A percentile compares a stretch with the other conserved stretches of the same genome.
Evolutionary conservation across 2,113 vertebrate genomes (phyloP).

Genomic region (Limnothrissa miodon): DNA sequence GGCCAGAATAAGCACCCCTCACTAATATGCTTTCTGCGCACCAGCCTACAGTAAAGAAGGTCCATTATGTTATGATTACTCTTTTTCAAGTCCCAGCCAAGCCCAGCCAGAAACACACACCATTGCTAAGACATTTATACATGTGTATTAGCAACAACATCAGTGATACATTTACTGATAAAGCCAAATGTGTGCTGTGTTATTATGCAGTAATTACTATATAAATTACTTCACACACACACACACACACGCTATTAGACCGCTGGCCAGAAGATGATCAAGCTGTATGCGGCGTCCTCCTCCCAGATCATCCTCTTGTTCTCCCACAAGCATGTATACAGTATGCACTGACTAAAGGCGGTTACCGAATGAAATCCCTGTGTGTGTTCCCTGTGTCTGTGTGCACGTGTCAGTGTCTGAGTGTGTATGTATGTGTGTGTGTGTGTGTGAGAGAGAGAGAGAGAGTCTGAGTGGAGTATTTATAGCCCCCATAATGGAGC

Average conservation of each 20-base stretch:
- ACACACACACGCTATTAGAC: neutral
- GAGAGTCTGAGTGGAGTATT: conserved; percentile 11
- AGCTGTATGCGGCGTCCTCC: neutral
- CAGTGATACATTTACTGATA: neutral
- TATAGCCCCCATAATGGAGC: conserved; percentile 16
- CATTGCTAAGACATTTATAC: neutral
- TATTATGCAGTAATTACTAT: neutral
- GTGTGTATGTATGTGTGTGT: neutral
- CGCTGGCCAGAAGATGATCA: neutral
- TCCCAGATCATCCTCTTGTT: neutral
- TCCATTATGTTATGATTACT: neutral
- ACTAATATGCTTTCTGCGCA: neutral
- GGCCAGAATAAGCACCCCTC: neutral
- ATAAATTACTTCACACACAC: neutral
- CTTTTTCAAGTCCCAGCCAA: neutral
- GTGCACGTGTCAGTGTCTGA: conserved; percentile 9
- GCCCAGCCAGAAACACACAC: neutral
- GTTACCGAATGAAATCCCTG: neutral
- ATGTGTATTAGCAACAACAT: neutral
- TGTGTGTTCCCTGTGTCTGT: conserved; percentile 8
- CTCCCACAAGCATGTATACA: neutral
- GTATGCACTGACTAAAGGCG: neutral
- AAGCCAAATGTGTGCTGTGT: neutral
- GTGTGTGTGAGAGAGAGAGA: neutral
- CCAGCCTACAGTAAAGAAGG: neutral